A percentile compares a stretch with the other conserved stretches of the same genome.
These are phyloP conservation scores for Steinernema feltiae DNA, from an alignment of 1,140 invertebrate species.

Conservation along the genomic window DNA sequence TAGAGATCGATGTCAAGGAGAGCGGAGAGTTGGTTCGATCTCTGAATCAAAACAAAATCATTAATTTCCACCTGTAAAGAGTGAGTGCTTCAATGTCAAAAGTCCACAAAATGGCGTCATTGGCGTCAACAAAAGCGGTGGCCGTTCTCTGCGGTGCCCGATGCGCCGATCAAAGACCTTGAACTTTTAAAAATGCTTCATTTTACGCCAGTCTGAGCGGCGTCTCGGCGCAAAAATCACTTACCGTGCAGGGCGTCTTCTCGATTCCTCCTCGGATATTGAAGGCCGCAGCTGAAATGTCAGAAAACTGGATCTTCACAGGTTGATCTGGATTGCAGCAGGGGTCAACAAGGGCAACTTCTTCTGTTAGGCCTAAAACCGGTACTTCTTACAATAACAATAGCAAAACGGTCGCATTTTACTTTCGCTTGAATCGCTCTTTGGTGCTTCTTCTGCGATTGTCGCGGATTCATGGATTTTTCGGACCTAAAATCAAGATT, in stretches of 20 bases:
- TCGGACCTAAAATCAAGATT: conserved; percentile 19
- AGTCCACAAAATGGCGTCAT: too few relatives aligned
- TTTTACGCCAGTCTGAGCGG: too few relatives aligned
- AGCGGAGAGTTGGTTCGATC: conserved; percentile 64
- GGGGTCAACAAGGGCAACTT: conserved; percentile 63
- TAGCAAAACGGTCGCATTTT: conserved; percentile 8
- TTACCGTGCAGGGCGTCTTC: conserved; percentile 76
- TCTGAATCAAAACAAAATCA: conserved; percentile 32
- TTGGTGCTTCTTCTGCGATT: conserved; percentile 16
- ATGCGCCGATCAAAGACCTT: too few relatives aligned
- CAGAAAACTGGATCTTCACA: conserved; percentile 71
- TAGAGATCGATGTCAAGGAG: conserved; percentile 76
- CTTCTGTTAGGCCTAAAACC: conserved; percentile 16
- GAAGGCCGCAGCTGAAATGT: conserved; percentile 80
- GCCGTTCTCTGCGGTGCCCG: too few relatives aligned
- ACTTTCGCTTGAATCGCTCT: conserved; percentile 12
- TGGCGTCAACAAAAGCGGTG: too few relatives aligned
- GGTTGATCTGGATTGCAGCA: conserved; percentile 74
- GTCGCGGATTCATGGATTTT: conserved; percentile 25
- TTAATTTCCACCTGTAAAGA: not conserved
- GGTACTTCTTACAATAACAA: not conserved
- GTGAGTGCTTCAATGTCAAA: not conserved
- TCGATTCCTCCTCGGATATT: conserved; percentile 76
- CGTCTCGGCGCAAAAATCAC: conserved; percentile 45
- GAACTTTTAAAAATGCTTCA: too few relatives aligned